Percentiles rank a stretch among this genome's conserved stretches.
phyloP scores from a whole-genome alignment of 2,113 vertebrate genomes.

The Symphodus melops region DNA sequence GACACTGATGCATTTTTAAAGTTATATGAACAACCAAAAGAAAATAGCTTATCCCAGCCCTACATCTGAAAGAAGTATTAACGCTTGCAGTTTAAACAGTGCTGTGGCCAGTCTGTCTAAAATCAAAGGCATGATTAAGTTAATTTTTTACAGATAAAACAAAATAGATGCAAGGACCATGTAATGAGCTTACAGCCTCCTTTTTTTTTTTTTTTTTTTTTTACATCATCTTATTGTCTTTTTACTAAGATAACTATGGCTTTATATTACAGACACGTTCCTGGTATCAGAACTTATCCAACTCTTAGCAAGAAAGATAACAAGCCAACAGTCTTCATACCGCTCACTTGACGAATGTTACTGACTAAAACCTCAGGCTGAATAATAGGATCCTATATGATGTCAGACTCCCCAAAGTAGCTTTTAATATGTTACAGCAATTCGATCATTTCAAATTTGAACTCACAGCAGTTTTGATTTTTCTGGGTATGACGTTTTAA shows the following conservation, averaged over 20 bases:
- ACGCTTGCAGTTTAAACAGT: too few relatives aligned
- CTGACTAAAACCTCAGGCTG: conserved; percentile 1
- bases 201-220: too few relatives aligned
- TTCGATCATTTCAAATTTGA: conserved; percentile 61
- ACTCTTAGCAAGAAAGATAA: background rate
- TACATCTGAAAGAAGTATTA: too few relatives aligned
- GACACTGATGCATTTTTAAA: too few relatives aligned
- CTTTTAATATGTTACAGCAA: conserved; percentile 48
- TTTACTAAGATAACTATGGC: background rate
- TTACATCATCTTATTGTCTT: background rate
- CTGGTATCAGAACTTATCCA: background rate
- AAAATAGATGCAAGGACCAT: background rate
- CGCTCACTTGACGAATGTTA: background rate
- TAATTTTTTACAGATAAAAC: too few relatives aligned
- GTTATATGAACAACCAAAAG: too few relatives aligned
- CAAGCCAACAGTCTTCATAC: background rate
- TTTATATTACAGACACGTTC: background rate
- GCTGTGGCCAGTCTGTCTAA: too few relatives aligned
- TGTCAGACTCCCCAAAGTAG: background rate
- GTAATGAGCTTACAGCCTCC: too few relatives aligned
- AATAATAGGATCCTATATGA: background rate
- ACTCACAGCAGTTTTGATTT: conserved; percentile 33
- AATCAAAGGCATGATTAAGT: too few relatives aligned
- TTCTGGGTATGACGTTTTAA: background rate
- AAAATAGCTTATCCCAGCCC: too few relatives aligned